These are phyloP conservation scores for Tolmerus cingulatus DNA, from an alignment of 2,888 invertebrate genomes.

Conservation along the genomic window DNA sequence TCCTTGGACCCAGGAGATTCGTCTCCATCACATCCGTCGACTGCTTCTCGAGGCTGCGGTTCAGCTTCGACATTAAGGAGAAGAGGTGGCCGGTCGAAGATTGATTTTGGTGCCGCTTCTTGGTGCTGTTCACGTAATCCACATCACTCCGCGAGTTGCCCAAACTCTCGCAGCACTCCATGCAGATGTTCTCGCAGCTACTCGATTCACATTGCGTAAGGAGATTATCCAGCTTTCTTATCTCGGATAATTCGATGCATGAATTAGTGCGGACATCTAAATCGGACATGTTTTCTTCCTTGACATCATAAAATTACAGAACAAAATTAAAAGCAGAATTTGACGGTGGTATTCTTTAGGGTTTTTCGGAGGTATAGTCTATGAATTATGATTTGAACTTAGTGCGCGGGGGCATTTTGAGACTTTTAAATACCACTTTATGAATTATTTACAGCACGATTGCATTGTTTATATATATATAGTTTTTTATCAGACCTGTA, in stretches of 20 bases:
- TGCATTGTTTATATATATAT: not conserved
- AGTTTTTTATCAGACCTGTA: not conserved
- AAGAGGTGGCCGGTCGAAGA: conserved; percentile 49
- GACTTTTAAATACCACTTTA: not conserved
- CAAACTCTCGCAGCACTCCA: conserved; percentile 54
- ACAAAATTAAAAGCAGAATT: not conserved
- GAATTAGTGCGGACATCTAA: conserved; percentile 54
- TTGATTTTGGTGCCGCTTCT: conserved; percentile 41
- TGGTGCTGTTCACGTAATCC: conserved; percentile 40
- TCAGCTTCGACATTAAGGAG: conserved; percentile 49
- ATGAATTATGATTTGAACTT: not conserved
- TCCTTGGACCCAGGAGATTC: conserved; percentile 39
- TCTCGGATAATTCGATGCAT: conserved; percentile 55
- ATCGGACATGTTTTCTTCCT: conserved; percentile 53
- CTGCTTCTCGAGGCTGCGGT: conserved; percentile 50
- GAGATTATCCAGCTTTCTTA: conserved; percentile 54
- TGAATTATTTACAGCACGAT: not conserved
- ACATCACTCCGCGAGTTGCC: conserved; percentile 52
- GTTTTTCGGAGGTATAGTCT: not conserved
- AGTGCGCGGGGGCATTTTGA: not conserved
- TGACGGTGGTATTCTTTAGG: not conserved
- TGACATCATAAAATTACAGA: conserved; percentile 21
- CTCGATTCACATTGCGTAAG: conserved; percentile 55
- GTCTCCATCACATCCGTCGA: conserved; percentile 52
- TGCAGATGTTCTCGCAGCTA: conserved; percentile 55